phyloP scores from a whole-genome alignment of 2,888 invertebrate genomes.

The Thumatha senex region DNA sequence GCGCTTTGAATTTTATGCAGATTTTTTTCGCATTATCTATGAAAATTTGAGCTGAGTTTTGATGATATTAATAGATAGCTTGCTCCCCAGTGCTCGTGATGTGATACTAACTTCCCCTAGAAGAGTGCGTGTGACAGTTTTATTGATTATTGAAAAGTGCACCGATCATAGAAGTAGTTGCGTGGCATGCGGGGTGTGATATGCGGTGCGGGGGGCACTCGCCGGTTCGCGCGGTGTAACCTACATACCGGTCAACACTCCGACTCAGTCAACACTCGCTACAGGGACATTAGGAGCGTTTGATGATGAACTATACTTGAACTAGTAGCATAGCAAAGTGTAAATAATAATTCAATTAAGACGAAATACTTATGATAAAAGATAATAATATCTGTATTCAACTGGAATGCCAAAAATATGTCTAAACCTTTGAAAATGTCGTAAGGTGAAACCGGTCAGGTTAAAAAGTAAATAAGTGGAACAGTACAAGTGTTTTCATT shows the following conservation, averaged over 20 bases:
- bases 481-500: no score
- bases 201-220: conserved; percentile 44
- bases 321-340: conserved; percentile 37
- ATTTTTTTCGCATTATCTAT: no score
- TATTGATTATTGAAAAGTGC: conserved; percentile 71
- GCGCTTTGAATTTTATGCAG: no score
- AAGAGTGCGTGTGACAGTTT: conserved; percentile 68
- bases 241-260: conserved; percentile 84
- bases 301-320: conserved; percentile 58
- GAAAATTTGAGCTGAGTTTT: no score
- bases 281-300: conserved; percentile 80
- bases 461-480: no score
- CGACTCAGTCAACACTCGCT: conserved; percentile 83
- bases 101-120: conserved; percentile 19
- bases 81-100: no score
- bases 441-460: no score
- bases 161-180: conserved; percentile 75
- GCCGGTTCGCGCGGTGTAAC: conserved; percentile 77
- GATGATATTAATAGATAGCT: no score
- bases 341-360: conserved; percentile 5
- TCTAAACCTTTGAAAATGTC: no score
- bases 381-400: no score
- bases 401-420: no score
- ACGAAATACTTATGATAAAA: background rate
- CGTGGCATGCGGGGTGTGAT: conserved; percentile 49